phyloP scores from a whole-genome alignment of 2,113 vertebrate genomes.

The Rattus rattus region DNA sequence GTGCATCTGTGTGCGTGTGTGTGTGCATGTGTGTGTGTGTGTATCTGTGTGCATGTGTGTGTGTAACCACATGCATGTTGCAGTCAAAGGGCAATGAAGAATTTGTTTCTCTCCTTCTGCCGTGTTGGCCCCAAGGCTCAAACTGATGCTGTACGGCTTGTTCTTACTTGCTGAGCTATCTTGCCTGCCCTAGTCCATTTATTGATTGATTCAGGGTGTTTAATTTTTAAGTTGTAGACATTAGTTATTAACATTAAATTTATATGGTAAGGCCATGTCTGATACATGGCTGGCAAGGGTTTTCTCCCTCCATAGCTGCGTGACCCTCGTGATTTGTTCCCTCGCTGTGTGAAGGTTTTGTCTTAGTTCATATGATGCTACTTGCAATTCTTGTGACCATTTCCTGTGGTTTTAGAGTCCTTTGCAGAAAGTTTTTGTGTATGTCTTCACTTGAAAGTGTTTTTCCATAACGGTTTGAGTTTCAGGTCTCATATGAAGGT shows the following conservation, averaged over 20 bases:
- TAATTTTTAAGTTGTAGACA: background rate
- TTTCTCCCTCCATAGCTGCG: background rate
- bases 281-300: background rate
- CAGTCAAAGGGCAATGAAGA: background rate
- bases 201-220: background rate
- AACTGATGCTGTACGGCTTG: background rate
- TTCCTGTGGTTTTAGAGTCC: background rate
- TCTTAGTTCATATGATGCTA: background rate
- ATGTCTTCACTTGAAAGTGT: background rate
- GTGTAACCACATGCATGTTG: background rate
- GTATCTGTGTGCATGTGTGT: background rate
- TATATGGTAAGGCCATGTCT: background rate
- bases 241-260: background rate
- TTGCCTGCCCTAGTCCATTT: background rate
- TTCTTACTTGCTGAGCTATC: background rate
- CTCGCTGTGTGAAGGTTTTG: background rate
- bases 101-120: background rate
- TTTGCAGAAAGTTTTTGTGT: background rate
- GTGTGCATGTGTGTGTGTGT: background rate
- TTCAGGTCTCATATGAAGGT: background rate
- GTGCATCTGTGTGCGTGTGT: no score
- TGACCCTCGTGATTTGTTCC: background rate
- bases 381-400: background rate
- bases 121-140: background rate
- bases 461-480: background rate